Conservation (phyloP, 2,888 invertebrate genomes). For the Drosophila anomalata region DNA sequence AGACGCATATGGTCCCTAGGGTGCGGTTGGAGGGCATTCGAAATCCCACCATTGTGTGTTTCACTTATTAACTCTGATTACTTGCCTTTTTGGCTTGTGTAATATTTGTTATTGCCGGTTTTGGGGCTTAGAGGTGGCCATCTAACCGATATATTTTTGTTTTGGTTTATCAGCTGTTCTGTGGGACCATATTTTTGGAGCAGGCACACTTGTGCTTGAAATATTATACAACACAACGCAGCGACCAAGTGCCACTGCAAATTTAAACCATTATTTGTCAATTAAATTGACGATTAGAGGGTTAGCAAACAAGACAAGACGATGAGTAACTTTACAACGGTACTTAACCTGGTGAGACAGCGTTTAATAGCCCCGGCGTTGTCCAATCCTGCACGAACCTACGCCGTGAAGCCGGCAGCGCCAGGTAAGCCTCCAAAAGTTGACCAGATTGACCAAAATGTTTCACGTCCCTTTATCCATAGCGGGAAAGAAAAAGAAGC, state of each 20-base stretch:
- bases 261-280: background rate
- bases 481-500: conserved; percentile 86
- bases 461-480: background rate
- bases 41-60: conserved; percentile 49
- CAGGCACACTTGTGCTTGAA: background rate
- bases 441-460: background rate
- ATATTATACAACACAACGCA: conserved; percentile 32
- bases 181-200: conserved; percentile 15
- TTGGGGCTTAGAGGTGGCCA: background rate
- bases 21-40: conserved; percentile 84
- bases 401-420: conserved; percentile 68
- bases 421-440: conserved; percentile 51
- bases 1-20: conserved; percentile 87
- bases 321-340: conserved; percentile 51
- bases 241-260: background rate
- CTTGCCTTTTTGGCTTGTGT: conserved; percentile 35
- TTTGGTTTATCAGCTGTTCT: conserved; percentile 25
- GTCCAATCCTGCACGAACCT: conserved; percentile 46
- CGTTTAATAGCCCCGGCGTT: conserved; percentile 23
- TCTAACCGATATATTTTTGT: conserved; percentile 3
- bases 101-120: conserved; percentile 56
- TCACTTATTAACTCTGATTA: conserved; percentile 1
- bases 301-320: background rate
- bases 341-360: conserved; percentile 50
- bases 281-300: background rate